Base-by-base conservation (phyloP, 2,113 vertebrate species). In the Xiphophorus hellerii region DNA sequence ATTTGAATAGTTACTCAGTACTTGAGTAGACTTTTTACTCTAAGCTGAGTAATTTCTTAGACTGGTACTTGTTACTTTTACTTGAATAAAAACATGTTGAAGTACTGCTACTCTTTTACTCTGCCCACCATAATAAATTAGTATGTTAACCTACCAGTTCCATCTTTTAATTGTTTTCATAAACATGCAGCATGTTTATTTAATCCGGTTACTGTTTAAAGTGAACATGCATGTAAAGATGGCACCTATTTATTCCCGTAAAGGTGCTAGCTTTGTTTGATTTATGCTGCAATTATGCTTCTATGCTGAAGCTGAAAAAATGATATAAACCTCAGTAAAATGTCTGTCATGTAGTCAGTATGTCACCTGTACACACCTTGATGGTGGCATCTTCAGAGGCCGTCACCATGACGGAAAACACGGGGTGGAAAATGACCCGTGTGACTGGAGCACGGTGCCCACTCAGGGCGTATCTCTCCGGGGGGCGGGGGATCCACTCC, bases 361-460 rank as follows among this genome's bases (percentile, higher is more conserved):
- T 35, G 14, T 69, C 48, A 28, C 25, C 25, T 35, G 64, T 33
- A 76, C 90, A 5, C 90, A 99, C 98, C 97, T 99, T 99, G 90
- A 99, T 99, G 89, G 98, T 99, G 76, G 98, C 98, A 88, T 99
- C 98, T 91, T 99, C 98, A 70, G 98, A 99, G 90, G 98, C 96
- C 82, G 98, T 99, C 87, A 99, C 98, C 97, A 99, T 99, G 93
- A 99, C 96, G 89, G 97, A 98, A 95, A 99, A 99, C 76, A 99
- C 97, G 0, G 98, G 98, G 93, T 99, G 98, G 93, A 99, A 99
- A 91, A 99, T 98, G 71, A 99, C 97, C 72, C 97, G 95, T 42
- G 98, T 99, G 91, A 99, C 97, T 2, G 98, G 97, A 92, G 97
- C 97, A 81, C 98, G 96, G 87, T 99, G 98, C 63, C 98, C 98